These are phyloP conservation scores for Ormyrus rosae DNA, from an alignment of 2,888 invertebrate species.

Conservation along the genomic window DNA sequence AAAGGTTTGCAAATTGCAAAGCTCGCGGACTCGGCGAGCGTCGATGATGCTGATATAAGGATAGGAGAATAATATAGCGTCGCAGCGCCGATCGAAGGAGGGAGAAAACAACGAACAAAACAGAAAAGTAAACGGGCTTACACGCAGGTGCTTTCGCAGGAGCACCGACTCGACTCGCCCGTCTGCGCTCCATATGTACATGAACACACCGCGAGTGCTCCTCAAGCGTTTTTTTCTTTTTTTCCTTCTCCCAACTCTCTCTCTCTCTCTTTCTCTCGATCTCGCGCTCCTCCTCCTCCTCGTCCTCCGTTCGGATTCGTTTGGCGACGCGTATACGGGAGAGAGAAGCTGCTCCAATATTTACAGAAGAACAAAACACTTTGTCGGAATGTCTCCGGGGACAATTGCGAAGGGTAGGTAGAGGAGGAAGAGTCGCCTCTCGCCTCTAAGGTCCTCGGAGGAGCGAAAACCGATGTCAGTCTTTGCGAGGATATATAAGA, in stretches of 20 bases:
- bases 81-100: constrained; percentile 10
- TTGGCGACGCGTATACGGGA: not conserved
- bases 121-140: constrained; percentile 11
- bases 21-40: not conserved
- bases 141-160: constrained; percentile 26
- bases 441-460: constrained; percentile 2
- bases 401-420: constrained; percentile 19
- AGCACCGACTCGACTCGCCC: constrained; percentile 20
- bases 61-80: constrained; percentile 6
- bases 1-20: not conserved
- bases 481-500: constrained; percentile 8
- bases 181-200: constrained; percentile 40
- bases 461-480: constrained; percentile 35
- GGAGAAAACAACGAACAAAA: constrained; percentile 22
- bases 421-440: constrained; percentile 18
- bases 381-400: constrained; percentile 56
- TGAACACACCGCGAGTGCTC: constrained; percentile 42
- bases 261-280: constrained; percentile 23
- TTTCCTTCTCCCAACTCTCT: constrained; percentile 17
- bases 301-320: not conserved
- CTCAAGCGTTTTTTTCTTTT: constrained; percentile 21
- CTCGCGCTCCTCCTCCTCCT: not conserved
- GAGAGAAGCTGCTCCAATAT: constrained; percentile 57
- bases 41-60: not conserved
- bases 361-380: constrained; percentile 58